Percentiles rank a stretch among this genome's conserved stretches.
These are phyloP conservation scores for Leucophenga montana DNA, from an alignment of 2,888 invertebrate genomes.

Conservation along the genomic window DNA sequence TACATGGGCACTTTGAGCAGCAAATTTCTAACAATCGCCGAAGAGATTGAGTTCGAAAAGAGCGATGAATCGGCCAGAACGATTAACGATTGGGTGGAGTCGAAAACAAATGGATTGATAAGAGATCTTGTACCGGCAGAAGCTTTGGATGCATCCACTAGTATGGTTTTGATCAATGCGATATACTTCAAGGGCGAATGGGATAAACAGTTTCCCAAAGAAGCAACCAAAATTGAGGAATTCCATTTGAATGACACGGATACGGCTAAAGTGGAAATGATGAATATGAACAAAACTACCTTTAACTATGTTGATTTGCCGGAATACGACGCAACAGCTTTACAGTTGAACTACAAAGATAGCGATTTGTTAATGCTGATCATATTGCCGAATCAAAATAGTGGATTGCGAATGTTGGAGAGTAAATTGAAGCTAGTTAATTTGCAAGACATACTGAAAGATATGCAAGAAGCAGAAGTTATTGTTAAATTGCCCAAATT, in stretches of 20 bases:
- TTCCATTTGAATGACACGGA: conserved; percentile 78
- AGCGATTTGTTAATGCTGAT: conserved; percentile 81
- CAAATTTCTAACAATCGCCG: conserved; percentile 78
- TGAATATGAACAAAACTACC: conserved; percentile 74
- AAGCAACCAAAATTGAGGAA: conserved; percentile 75
- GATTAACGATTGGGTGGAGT: conserved; percentile 87
- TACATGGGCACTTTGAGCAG: conserved; percentile 76
- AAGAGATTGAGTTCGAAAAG: conserved; percentile 77
- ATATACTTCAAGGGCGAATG: conserved; percentile 88
- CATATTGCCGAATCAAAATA: conserved; percentile 79
- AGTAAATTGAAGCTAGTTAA: conserved; percentile 76
- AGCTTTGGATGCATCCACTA: conserved; percentile 74
- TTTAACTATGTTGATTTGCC: conserved; percentile 26
- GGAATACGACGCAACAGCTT: conserved; percentile 15
- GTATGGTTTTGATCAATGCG: conserved; percentile 84
- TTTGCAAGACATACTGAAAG: conserved; percentile 75
- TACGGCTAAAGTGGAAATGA: conserved; percentile 77
- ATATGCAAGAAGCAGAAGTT: conserved; percentile 69
- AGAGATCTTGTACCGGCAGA: conserved; percentile 79
- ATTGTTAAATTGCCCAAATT: conserved; percentile 84
- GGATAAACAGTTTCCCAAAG: conserved; percentile 78
- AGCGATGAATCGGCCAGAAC: conserved; percentile 73
- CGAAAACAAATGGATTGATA: conserved; percentile 85
- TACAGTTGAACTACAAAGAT: conserved; percentile 81
- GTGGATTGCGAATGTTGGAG: conserved; percentile 78